phyloP scores from a whole-genome alignment of 2,888 invertebrate genomes.

The Germaria angustata region DNA sequence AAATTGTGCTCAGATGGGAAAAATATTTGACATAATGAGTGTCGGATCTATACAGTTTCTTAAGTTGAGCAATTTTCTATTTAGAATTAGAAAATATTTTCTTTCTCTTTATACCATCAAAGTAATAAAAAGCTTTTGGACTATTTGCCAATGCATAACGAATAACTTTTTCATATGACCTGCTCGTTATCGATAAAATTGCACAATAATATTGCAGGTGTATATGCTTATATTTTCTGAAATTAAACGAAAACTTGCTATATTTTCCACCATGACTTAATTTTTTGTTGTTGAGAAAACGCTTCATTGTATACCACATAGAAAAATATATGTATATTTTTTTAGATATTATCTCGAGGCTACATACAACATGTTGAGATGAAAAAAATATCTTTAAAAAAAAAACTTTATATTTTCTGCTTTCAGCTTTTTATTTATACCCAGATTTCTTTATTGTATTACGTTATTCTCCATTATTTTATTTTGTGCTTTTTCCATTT shows the following conservation, averaged over 20 bases:
- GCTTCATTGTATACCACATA: slow-evolving; percentile 31
- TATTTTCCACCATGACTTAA: background rate
- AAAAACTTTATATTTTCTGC: slow-evolving; percentile 39
- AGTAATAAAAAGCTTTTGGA: too few species aligned
- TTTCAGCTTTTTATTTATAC: slow-evolving; percentile 22
- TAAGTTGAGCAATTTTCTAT: too few species aligned
- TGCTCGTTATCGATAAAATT: background rate
- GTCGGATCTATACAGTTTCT: too few species aligned
- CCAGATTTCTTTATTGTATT: slow-evolving; percentile 16
- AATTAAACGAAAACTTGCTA: slow-evolving; percentile 5
- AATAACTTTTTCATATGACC: too few species aligned
- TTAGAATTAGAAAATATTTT: too few species aligned
- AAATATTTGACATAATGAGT: too few species aligned
- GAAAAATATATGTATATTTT: slow-evolving; percentile 16
- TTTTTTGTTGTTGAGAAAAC: background rate
- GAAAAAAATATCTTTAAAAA: slow-evolving; percentile 22
- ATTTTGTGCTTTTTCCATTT: slow-evolving; percentile 15
- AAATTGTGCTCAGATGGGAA: too few species aligned
- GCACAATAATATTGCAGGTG: background rate
- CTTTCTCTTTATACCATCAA: too few species aligned
- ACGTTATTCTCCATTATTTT: slow-evolving; percentile 40
- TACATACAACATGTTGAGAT: slow-evolving; percentile 34
- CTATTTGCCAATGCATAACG: too few species aligned
- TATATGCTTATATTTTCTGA: background rate
- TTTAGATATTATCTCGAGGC: slow-evolving; percentile 48